phyloP scores from a whole-genome alignment of 92 coral and sea anemone genomes.

The Siderastrea radians region DNA sequence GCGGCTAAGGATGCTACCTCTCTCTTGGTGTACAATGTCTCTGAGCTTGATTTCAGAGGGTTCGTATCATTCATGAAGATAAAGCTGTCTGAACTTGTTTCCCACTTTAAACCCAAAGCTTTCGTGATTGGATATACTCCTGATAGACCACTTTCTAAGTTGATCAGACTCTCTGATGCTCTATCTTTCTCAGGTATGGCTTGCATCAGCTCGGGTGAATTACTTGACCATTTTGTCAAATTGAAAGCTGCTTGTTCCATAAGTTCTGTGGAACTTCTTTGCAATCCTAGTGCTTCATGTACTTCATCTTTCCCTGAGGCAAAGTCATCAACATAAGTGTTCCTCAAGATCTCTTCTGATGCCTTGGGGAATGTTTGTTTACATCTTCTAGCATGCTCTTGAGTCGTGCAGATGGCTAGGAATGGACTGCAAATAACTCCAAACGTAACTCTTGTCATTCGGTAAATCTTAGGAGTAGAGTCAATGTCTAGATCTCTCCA shows the following conservation, averaged over 20 bases:
- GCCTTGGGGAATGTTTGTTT: too few species aligned
- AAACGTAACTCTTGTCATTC: slow-evolving; percentile 22
- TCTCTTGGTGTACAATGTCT: too few species aligned
- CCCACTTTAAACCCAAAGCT: slow-evolving; percentile 14
- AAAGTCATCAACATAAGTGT: too few species aligned
- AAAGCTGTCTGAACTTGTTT: neutral
- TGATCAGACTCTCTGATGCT: slow-evolving; percentile 5
- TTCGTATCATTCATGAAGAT: neutral
- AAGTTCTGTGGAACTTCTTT: too few species aligned
- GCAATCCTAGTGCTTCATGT: too few species aligned
- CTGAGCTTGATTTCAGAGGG: neutral
- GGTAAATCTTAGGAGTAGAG: slow-evolving; percentile 20
- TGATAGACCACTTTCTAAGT: neutral
- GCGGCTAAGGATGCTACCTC: neutral
- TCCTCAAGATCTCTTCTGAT: too few species aligned
- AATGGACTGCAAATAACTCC: slow-evolving; percentile 1
- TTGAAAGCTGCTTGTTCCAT: too few species aligned
- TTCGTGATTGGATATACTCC: slow-evolving; percentile 2
- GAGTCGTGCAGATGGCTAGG: neutral
- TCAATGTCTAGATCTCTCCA: slow-evolving; percentile 54
- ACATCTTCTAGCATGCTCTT: neutral
- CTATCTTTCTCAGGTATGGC: slow-evolving; percentile 10
- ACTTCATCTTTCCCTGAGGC: too few species aligned
- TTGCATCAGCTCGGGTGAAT: neutral
- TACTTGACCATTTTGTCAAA: too few species aligned